Evolutionary conservation across 2,888 invertebrate species (phyloP), one percentile per base, ranked within the genome.

Genomic region (Plebejus argus): DNA sequence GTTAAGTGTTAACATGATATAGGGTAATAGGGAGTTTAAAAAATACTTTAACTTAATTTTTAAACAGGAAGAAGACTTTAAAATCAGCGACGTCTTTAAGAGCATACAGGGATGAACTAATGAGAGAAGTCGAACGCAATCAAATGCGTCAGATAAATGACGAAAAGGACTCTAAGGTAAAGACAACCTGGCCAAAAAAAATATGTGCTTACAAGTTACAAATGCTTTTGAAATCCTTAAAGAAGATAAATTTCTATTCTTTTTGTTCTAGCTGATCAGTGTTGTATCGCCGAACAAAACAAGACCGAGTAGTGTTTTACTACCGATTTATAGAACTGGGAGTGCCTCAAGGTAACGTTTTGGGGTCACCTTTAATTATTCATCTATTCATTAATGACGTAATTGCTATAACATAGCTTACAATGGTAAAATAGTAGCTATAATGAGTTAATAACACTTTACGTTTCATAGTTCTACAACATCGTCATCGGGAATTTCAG

Each of bases 201-300:
- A 3, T 53, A 58, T 58, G n/a, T 58, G 58, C n/a, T 7, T 58
- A 33, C 2, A 28, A 28, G 28, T 28, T 28, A 28, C 2, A 28
- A 66, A 66, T 15, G 5, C 15, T 28, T 15, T 66, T 33, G 4
- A 28, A 33, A 33, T 28, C 28, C 12, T 6, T 4, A 4, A 66
- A 33, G 18, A 28, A 28, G 12, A 33, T 28, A 28, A 28, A 4
- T 15, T 28, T 18, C 12, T 15, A 15, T 15, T 18, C 4, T 39
- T 75, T 15, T 66, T 53, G 58, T 81, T 79, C 33, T 87, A 94
- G 94, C 81, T 94, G 61, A 91, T 94, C 79, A 94, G 94, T 80
- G 94, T 94, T 0, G 93, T 94, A 6, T 93, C 94, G 72, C 93
- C 94, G 5, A 92, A 92, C 79, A 89, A 91, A 78, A 94, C 94